phyloP scores from a whole-genome alignment of 2,797 vertebrate genomes.

The Labroides dimidiatus region DNA sequence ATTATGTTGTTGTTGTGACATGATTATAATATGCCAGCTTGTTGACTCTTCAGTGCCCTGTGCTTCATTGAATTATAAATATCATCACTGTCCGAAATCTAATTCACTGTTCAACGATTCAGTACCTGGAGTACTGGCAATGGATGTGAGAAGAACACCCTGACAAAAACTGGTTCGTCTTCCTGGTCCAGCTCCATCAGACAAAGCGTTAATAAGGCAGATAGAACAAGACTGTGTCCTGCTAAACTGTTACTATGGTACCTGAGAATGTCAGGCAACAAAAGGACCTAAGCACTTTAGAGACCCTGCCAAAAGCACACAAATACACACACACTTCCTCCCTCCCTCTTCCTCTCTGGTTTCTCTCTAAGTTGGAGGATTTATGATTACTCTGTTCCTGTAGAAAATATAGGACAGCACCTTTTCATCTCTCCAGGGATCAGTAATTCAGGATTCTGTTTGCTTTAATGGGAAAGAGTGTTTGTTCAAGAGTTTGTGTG shows the following conservation, averaged over 20 bases:
- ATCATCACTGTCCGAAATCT: conserved; percentile 9
- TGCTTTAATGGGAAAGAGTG: conserved; percentile 1
- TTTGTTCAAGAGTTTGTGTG: not conserved
- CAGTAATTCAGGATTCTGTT: not conserved
- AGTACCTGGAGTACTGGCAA: conserved; percentile 4
- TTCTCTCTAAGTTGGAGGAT: conserved; percentile 36
- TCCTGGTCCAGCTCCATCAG: conserved; percentile 11
- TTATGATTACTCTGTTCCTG: conserved; percentile 53
- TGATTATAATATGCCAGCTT: too few relatives aligned
- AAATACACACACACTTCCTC: conserved; percentile 19
- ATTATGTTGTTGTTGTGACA: not conserved
- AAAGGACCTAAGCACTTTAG: conserved; percentile 67
- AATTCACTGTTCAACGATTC: not conserved
- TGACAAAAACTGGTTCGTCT: not conserved
- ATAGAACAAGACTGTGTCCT: conserved; percentile 53
- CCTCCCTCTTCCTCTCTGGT: conserved; percentile 65
- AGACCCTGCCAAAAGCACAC: conserved; percentile 69
- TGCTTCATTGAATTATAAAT: not conserved
- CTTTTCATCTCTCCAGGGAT: conserved; percentile 30
- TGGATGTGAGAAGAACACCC: not conserved
- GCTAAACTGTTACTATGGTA: conserved; percentile 80
- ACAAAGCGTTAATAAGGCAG: conserved; percentile 47
- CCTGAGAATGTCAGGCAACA: conserved; percentile 83
- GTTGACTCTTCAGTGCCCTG: not conserved
- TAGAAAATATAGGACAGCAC: conserved; percentile 43